Conservation (phyloP, 2,888 invertebrate species). For the Micoletzkya japonica region DNA sequence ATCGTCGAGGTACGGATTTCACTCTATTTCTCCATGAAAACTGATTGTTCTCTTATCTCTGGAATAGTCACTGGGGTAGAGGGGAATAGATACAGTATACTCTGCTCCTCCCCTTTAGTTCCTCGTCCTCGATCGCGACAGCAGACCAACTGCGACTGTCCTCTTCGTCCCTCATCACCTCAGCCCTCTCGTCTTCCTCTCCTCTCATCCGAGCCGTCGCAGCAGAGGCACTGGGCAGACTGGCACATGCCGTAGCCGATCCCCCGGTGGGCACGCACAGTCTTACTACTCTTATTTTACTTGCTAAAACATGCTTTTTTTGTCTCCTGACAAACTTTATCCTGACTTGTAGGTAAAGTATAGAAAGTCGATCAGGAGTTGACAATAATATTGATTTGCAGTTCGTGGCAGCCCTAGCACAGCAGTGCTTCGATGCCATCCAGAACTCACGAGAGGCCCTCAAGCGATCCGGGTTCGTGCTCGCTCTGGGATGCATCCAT, state of each 20-base stretch:
- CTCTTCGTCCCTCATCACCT: slow-evolving; percentile 62
- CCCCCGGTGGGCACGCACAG: slow-evolving; percentile 64
- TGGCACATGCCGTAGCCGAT: slow-evolving; percentile 86
- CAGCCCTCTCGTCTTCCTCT: slow-evolving; percentile 69
- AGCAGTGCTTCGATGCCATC: slow-evolving; percentile 82
- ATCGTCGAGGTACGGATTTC: background rate
- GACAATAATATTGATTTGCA: slow-evolving; percentile 26
- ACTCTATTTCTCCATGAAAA: background rate
- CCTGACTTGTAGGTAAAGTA: background rate
- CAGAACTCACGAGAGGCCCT: slow-evolving; percentile 78
- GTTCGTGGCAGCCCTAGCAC: slow-evolving; percentile 85
- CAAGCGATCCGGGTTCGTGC: slow-evolving; percentile 80
- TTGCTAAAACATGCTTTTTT: background rate
- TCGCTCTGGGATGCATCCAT: slow-evolving; percentile 94
- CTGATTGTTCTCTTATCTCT: no score
- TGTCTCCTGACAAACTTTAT: background rate
- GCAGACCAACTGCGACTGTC: background rate
- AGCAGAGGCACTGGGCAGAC: slow-evolving; percentile 88
- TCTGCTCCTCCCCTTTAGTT: background rate
- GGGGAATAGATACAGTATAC: no score
- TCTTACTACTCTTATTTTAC: background rate
- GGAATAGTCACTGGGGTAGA: no score
- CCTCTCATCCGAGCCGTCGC: slow-evolving; percentile 84
- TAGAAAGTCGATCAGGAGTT: background rate
- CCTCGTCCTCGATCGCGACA: background rate